Evolutionary conservation across 2,888 invertebrate genomes (phyloP), one percentile per base, ranked within the genome.

Genomic region (Chymomyza caudatula): DNA sequence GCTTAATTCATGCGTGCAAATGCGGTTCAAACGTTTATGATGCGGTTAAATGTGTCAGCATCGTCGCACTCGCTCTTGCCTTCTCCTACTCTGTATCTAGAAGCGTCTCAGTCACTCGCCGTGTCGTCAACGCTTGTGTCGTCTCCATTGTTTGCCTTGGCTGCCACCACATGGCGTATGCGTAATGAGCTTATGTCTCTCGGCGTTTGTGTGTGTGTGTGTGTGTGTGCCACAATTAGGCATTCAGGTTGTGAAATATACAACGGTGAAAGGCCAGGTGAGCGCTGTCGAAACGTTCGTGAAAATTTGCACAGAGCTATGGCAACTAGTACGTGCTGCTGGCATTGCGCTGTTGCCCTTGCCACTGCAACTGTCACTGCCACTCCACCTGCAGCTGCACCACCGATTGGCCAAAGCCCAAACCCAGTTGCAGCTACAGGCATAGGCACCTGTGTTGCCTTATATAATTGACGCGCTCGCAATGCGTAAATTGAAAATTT

Each of bases 1-100:
- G 79, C 81, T 81, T 85, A 79, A 84, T 83, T 83, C 83, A 74
- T 74, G 74, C 77, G 81, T 83, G 81, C 77, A 67, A 84, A 74
- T 83, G 83, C 69, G 81, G 83, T 70, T 63, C 76, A 78, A 83
- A 76, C 80, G 83, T 73, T 85, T 80, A 78, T 80, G 73, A 78
- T 80, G 83, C 78, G 79, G 81, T 66, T 69, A 68, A 22, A 51
- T 55, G 29, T 54, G 59, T 5, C 17, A 37, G 19, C 22, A 15
- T 47, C 44, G 15, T 47, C 47, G n/a, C 49, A 17, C 37, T 17
- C 20, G n/a, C 44, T 44, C 42, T 43, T 54, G 56, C 62, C 53
- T 69, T 59, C 67, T 56, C 51, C 52, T 56, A 57, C 51, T 63
- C 58, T 69, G 62, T n/a, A n/a, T n/a, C n/a, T n/a, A n/a, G n/a